Conservation (phyloP, 1,140 invertebrate genomes). For the Drosophila nebulosa region DNA sequence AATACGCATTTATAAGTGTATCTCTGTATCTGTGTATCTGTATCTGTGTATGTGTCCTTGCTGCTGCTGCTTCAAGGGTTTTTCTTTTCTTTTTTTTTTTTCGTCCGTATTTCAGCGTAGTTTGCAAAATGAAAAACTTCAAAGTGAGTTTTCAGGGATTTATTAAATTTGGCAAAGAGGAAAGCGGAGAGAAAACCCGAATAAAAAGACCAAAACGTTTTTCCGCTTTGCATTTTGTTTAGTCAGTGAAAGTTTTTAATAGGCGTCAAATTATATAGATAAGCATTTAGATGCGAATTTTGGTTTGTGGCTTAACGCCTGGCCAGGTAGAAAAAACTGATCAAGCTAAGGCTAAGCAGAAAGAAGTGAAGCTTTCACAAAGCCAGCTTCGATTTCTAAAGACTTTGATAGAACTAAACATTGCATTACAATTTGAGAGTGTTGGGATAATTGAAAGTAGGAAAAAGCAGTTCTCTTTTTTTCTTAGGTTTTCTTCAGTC, state of each 20-base stretch:
- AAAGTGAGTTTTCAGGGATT: slow-evolving; percentile 44
- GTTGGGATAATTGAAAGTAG: neutral
- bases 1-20: slow-evolving; percentile 52
- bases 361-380: too few species aligned
- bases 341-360: neutral
- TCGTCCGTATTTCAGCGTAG: slow-evolving; percentile 16
- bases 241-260: slow-evolving; percentile 56
- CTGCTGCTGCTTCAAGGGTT: slow-evolving; percentile 7
- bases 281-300: neutral
- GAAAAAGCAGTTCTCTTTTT: neutral
- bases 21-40: neutral
- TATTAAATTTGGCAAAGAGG: slow-evolving; percentile 33
- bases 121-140: slow-evolving; percentile 46
- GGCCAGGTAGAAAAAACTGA: neutral
- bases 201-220: slow-evolving; percentile 11
- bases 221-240: slow-evolving; percentile 22
- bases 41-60: slow-evolving; percentile 1
- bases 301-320: neutral
- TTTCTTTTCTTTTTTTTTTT: neutral
- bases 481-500: neutral
- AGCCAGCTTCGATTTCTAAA: too few species aligned
- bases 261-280: slow-evolving; percentile 21
- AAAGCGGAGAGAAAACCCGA: neutral
- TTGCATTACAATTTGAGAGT: too few species aligned
- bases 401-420: too few species aligned